A percentile compares a stretch with the other conserved stretches of the same genome.
phyloP scores from a whole-genome alignment of 2,888 invertebrate genomes.

The Creontiades dilutus region DNA sequence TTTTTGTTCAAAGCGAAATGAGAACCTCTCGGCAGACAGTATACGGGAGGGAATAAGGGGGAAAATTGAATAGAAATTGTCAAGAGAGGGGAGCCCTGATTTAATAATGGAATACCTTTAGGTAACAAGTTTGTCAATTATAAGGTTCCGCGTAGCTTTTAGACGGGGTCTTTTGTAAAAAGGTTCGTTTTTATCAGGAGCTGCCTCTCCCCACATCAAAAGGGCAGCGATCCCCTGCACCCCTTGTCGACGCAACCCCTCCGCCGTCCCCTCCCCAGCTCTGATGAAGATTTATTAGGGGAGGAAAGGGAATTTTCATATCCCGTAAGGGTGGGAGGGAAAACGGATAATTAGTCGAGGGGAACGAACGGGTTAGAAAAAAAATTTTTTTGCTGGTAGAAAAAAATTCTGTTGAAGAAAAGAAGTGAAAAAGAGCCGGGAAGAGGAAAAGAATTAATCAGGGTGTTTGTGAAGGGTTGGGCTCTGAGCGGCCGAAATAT shows the following conservation, averaged over 20 bases:
- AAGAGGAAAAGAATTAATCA: background rate
- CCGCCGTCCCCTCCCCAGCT: background rate
- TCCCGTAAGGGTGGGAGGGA: background rate
- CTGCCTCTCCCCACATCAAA: constrained; percentile 27
- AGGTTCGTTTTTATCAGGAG: constrained; percentile 28
- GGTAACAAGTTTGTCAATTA: constrained; percentile 42
- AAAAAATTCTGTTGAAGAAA: background rate
- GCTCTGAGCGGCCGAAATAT: background rate
- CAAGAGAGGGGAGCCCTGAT: constrained; percentile 38
- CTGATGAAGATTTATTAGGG: constrained; percentile 26
- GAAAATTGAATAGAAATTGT: constrained; percentile 42
- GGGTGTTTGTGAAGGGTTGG: background rate
- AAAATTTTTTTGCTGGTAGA: background rate
- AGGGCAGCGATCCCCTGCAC: background rate
- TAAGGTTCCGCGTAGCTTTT: constrained; percentile 24
- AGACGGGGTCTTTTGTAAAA: constrained; percentile 8
- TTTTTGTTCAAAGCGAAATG: constrained; percentile 33
- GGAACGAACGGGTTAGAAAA: background rate
- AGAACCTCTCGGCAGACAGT: background rate
- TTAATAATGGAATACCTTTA: constrained; percentile 39
- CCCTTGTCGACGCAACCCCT: background rate
- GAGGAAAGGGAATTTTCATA: background rate
- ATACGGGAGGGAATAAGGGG: background rate
- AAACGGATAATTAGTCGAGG: constrained; percentile 35
- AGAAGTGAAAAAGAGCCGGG: background rate